Percentiles rank a stretch among this genome's conserved stretches.
These are phyloP conservation scores for Holocentrus rufus DNA, from an alignment of 2,797 vertebrate genomes.

Conservation along the genomic window DNA sequence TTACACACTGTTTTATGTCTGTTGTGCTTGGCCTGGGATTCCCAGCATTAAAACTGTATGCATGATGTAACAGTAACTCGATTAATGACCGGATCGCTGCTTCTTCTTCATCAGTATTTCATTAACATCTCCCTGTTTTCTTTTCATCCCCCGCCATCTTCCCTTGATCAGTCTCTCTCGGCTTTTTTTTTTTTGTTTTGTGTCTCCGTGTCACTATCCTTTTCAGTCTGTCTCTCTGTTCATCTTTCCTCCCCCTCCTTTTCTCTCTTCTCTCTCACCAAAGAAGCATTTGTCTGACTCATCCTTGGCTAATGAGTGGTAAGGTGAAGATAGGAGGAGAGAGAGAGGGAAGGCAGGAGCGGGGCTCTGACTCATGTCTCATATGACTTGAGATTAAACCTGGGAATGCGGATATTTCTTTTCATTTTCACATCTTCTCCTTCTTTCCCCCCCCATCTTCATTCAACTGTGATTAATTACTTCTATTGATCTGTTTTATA, in stretches of 20 bases:
- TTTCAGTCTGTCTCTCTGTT: slow-evolving; percentile 22
- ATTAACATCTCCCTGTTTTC: slow-evolving; percentile 34
- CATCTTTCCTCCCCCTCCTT: slow-evolving; percentile 38
- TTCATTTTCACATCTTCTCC: slow-evolving; percentile 50
- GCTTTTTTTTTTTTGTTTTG: slow-evolving; percentile 18
- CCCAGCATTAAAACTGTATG: slow-evolving; percentile 36
- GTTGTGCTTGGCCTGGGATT: slow-evolving; percentile 33
- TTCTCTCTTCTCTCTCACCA: slow-evolving; percentile 44
- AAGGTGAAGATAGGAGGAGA: slow-evolving; percentile 40
- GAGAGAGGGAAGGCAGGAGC: slow-evolving; percentile 41
- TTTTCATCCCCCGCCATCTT: slow-evolving; percentile 21
- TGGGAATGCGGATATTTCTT: slow-evolving; percentile 61
- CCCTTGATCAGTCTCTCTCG: slow-evolving; percentile 1
- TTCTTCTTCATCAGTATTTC: slow-evolving; percentile 42
- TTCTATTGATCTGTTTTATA: slow-evolving; percentile 26
- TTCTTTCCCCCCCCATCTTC: slow-evolving; percentile 3
- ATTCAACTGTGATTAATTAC: slow-evolving; percentile 33
- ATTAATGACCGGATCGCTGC: slow-evolving; percentile 34
- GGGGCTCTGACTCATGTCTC: slow-evolving; percentile 70
- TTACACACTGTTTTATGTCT: slow-evolving; percentile 35
- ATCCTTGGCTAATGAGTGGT: slow-evolving; percentile 69
- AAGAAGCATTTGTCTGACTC: slow-evolving; percentile 70
- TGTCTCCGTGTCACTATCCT: slow-evolving; percentile 1
- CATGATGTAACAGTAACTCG: slow-evolving; percentile 49
- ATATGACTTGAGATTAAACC: slow-evolving; percentile 63